Base-by-base conservation (phyloP, 1,140 invertebrate species). In the Drosophila grimshawi region DNA sequence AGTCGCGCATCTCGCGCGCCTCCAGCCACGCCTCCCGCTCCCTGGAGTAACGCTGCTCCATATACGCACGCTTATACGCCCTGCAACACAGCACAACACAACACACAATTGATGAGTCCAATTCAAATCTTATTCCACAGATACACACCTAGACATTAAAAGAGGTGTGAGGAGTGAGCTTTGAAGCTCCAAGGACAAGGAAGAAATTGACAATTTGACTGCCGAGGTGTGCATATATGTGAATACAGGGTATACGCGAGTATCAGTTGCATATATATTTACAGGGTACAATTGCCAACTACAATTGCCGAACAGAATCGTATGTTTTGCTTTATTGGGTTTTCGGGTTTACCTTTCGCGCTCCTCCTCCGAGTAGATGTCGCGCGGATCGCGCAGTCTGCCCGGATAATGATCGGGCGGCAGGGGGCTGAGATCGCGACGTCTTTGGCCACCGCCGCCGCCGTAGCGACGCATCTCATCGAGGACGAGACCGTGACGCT, bases 301-400 rank as follows among this genome's bases (percentile, higher is more conserved):
- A 19, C 19, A 19, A 19, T 19, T 19, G 19, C 19, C 19, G 19
- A 19, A 1, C 19, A 19, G 19, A 19, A 19, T 19, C 19, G 19
- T 19, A 19, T 19, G 19, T 1, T 19, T 19, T 19, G 19, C 19
- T 19, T 19, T 19, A 19, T 19, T 19, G 19, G 0, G 33, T 33
- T 37, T 37, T 5, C 39, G 66, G 49, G 19, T 1, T 71, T 59
- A 91, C 88, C 89, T 74, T 5, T 92, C 90, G 2, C 91, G 72
- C 52, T 90, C 86, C 53, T 92, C 91, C 60, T 92, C 91, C 2
- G 86, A 66, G 55, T 92, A 92, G 11, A 92, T 32, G 43, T 92
- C 91, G 0, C 89, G 61, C 0, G 86, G 82, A 74, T 89, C 86
- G 0, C 86, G 68, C 43, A 92, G 61, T 3, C 91, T 63, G 4